Conservation (phyloP, 2,888 invertebrate species). For the Dryomyza anilis region DNA sequence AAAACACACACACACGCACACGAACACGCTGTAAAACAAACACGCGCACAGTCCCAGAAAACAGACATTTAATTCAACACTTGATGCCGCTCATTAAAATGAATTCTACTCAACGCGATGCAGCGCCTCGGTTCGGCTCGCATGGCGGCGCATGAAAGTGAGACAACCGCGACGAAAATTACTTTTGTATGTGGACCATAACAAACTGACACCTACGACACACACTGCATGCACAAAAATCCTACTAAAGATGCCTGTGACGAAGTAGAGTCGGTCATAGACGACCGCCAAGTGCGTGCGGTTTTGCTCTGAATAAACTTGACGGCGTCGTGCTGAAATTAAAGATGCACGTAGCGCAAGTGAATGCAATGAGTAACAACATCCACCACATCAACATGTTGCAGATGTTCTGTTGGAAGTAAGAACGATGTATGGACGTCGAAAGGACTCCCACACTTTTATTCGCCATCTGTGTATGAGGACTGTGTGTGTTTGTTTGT, state of each 20-base stretch:
- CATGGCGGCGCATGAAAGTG: constrained; percentile 1
- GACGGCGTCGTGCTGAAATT: neutral
- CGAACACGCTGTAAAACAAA: neutral
- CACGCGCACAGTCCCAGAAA: neutral
- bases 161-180: constrained; percentile 6
- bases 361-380: neutral
- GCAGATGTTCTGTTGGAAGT: neutral
- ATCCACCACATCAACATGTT: no score
- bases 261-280: neutral
- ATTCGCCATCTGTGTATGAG: neutral
- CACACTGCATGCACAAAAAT: neutral
- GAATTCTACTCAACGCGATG: neutral
- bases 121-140: no score
- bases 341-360: neutral
- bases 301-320: neutral
- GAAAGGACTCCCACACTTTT: neutral
- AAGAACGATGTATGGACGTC: neutral
- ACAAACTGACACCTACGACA: neutral
- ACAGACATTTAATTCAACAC: constrained; percentile 16
- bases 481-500: neutral
- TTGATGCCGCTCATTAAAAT: constrained; percentile 24
- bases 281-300: neutral
- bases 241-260: neutral
- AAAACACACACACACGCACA: neutral
- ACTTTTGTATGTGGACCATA: neutral